Conservation (phyloP, 2,797 vertebrate species). For the Argentina silus region DNA sequence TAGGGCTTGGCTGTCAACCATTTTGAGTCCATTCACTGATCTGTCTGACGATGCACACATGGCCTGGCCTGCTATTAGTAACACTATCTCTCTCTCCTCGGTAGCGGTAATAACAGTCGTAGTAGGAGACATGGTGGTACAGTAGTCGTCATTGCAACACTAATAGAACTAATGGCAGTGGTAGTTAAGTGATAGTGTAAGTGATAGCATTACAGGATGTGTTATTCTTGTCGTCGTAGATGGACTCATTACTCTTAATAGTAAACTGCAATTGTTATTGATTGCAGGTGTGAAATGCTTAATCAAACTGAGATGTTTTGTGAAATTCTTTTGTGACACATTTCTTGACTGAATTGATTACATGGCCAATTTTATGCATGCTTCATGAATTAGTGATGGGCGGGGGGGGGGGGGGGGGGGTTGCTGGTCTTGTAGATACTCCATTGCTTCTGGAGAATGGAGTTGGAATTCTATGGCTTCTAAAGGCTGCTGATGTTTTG, state of each 20-base stretch:
- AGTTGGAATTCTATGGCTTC: not conserved
- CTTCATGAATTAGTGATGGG: slow-evolving; percentile 4
- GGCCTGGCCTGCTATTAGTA: not conserved
- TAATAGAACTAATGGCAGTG: not conserved
- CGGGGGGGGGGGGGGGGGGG: too few relatives aligned
- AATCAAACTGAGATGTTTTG: not conserved
- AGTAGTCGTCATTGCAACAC: not conserved
- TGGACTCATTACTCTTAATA: too few relatives aligned
- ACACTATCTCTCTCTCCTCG: not conserved
- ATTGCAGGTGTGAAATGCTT: not conserved
- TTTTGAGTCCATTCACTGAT: slow-evolving; percentile 44
- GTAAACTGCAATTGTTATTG: too few relatives aligned
- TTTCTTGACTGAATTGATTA: slow-evolving; percentile 12
- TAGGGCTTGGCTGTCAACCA: slow-evolving; percentile 39
- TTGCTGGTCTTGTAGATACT: not conserved
- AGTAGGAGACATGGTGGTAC: not conserved
- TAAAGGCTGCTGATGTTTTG: too few relatives aligned
- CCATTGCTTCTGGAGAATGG: slow-evolving; percentile 3
- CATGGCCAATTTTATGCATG: slow-evolving; percentile 9
- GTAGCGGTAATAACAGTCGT: not conserved
- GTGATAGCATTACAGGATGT: not conserved
- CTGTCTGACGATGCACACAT: not conserved
- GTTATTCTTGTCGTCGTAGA: too few relatives aligned
- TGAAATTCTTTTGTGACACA: not conserved
- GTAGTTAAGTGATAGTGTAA: not conserved